Conservation (phyloP, 2,888 invertebrate species). For the Meiosimyza decipiens region DNA sequence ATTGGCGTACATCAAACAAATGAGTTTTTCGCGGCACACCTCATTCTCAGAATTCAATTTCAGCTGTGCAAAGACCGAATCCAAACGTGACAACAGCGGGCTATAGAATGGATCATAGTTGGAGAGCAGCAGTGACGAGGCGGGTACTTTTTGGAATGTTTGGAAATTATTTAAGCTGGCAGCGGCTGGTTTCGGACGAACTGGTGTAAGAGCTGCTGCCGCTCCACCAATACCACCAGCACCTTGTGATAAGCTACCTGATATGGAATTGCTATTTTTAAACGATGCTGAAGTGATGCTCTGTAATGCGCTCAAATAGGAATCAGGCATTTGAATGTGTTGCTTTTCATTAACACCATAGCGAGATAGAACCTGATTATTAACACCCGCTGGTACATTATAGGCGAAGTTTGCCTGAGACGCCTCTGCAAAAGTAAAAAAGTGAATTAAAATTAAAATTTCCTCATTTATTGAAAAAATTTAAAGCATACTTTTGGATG, state of each 20-base stretch:
- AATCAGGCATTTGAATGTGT: constrained; percentile 72
- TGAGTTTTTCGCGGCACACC: constrained; percentile 82
- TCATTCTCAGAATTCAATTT: constrained; percentile 76
- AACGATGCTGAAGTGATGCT: constrained; percentile 59
- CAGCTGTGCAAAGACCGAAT: constrained; percentile 82
- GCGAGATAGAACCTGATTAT: constrained; percentile 60
- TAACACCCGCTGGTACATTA: constrained; percentile 44
- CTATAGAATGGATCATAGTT: constrained; percentile 93
- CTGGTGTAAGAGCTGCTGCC: constrained; percentile 41
- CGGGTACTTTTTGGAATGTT: constrained; percentile 87
- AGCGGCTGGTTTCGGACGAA: constrained; percentile 61
- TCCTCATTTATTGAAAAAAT: not conserved
- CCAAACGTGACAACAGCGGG: constrained; percentile 83
- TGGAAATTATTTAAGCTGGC: constrained; percentile 76
- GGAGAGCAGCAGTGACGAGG: constrained; percentile 82
- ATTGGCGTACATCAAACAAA: constrained; percentile 88
- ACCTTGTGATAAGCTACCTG: constrained; percentile 47
- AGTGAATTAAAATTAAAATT: not conserved
- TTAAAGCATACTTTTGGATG: too few relatives aligned
- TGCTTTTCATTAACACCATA: constrained; percentile 71
- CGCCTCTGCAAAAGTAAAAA: constrained; percentile 64
- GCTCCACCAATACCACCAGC: constrained; percentile 47
- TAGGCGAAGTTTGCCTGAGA: constrained; percentile 65
- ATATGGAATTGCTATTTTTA: constrained; percentile 58
- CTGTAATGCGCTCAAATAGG: constrained; percentile 70